These are phyloP conservation scores for Pollenia angustigena DNA, from an alignment of 2,888 invertebrate genomes.

Conservation along the genomic window DNA sequence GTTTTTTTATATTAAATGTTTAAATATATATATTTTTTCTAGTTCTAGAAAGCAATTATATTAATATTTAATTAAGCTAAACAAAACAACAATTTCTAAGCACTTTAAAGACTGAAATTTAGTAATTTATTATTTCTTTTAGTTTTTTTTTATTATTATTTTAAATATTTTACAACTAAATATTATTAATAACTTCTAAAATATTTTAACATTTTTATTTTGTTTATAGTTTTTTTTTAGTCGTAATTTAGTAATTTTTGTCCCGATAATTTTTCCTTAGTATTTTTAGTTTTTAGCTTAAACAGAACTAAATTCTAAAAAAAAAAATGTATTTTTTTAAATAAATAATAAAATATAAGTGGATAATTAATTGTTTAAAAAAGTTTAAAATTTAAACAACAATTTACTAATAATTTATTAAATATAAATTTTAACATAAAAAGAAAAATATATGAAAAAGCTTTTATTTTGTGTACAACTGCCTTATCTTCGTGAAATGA, in stretches of 20 bases:
- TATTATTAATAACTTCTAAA: constrained; percentile 37
- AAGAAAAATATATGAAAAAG: too few relatives aligned
- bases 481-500: too few relatives aligned
- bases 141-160: constrained; percentile 31
- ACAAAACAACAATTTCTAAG: constrained; percentile 67
- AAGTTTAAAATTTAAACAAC: background rate
- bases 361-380: too few relatives aligned
- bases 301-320: background rate
- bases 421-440: constrained; percentile 5
- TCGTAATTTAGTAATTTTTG: constrained; percentile 8
- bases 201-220: constrained; percentile 25
- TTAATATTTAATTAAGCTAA: constrained; percentile 53
- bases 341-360: background rate
- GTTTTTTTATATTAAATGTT: constrained; percentile 7
- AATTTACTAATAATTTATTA: constrained; percentile 30
- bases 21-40: constrained; percentile 25
- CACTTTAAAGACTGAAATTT: constrained; percentile 73
- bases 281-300: constrained; percentile 43
- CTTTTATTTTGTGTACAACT: too few relatives aligned
- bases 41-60: constrained; percentile 18
- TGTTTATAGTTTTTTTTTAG: constrained; percentile 11
- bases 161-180: constrained; percentile 13
- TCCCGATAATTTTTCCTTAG: constrained; percentile 40
- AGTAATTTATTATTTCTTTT: constrained; percentile 70
- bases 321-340: background rate